Conservation (phyloP, 2,888 invertebrate genomes). For the Sinodicranocentrus sp. region DNA sequence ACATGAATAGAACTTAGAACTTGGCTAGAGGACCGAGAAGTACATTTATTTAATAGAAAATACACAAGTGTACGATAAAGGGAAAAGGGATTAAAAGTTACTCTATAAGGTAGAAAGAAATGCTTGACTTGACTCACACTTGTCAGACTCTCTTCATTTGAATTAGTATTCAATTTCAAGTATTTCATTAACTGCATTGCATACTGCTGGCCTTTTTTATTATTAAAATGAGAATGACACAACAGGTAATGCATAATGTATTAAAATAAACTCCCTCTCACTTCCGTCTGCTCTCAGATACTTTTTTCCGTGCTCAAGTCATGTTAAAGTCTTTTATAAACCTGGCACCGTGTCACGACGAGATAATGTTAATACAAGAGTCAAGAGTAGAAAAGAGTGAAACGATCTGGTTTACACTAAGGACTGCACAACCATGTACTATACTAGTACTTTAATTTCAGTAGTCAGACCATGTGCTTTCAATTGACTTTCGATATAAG, state of each 20-base stretch:
- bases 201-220: background rate
- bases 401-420: constrained; percentile 38
- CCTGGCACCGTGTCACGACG: background rate
- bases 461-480: constrained; percentile 28
- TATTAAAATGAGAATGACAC: constrained; percentile 33
- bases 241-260: constrained; percentile 59
- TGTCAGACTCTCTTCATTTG: background rate
- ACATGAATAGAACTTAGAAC: background rate
- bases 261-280: constrained; percentile 36
- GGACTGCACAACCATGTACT: background rate
- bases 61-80: too few species aligned
- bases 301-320: background rate
- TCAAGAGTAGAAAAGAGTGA: background rate
- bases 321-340: too few species aligned
- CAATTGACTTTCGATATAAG: constrained; percentile 28
- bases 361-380: too few species aligned
- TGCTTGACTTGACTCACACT: too few species aligned
- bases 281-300: background rate
- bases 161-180: constrained; percentile 47
- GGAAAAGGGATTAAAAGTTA: constrained; percentile 1
- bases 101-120: too few species aligned
- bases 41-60: too few species aligned
- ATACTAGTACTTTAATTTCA: background rate
- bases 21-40: too few species aligned
- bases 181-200: background rate